These are phyloP conservation scores for Trichonephila inaurata DNA, from an alignment of 1,140 invertebrate genomes.

Conservation along the genomic window DNA sequence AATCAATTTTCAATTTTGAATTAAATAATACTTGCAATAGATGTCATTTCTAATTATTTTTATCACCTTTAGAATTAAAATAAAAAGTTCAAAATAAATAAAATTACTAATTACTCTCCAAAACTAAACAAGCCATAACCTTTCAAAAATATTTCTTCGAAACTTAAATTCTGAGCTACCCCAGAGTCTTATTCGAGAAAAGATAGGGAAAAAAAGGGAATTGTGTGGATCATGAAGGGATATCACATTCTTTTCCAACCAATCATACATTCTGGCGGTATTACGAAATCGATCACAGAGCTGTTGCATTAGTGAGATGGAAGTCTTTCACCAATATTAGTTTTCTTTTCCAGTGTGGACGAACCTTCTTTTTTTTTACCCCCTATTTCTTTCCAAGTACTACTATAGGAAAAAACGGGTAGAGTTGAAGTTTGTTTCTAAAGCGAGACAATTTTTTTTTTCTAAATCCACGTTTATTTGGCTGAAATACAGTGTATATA, in stretches of 20 bases:
- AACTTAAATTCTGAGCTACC: background rate
- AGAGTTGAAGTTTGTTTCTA: background rate
- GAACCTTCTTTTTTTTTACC: background rate
- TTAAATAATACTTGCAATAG: too few species aligned
- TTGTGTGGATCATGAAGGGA: conserved; percentile 8
- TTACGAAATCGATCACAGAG: conserved; percentile 14
- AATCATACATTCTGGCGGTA: background rate
- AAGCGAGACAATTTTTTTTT: background rate
- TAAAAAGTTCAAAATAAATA: background rate
- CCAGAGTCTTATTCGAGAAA: background rate
- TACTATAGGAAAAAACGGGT: background rate
- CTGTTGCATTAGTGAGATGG: conserved; percentile 23
- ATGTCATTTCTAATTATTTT: too few species aligned
- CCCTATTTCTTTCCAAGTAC: background rate
- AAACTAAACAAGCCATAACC: background rate
- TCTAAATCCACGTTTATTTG: background rate
- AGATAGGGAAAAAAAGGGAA: background rate
- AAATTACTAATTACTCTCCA: too few species aligned
- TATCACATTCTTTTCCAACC: conserved; percentile 13
- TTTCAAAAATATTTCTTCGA: background rate
- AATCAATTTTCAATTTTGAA: too few species aligned
- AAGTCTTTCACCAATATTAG: conserved; percentile 39
- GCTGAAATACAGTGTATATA: background rate
- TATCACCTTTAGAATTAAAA: background rate
- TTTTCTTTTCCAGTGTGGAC: background rate